Base-by-base conservation (phyloP, 1,140 invertebrate genomes). In the Limonius californicus region DNA sequence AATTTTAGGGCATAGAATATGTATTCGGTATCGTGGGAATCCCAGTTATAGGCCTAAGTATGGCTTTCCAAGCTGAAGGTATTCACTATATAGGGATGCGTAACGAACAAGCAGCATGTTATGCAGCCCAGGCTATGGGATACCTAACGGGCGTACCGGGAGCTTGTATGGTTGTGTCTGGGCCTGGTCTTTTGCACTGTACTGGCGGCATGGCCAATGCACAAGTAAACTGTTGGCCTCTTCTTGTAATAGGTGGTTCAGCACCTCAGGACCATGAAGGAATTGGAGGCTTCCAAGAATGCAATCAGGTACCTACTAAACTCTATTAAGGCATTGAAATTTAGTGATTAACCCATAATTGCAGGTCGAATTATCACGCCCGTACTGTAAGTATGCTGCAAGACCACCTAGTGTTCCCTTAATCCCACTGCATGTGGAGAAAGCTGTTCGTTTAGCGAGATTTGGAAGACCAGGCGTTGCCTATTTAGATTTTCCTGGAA, bases 21-120 rank as follows among this genome's bases (percentile, higher is more conserved):
- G 91, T 94, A 15, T 98, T 98, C 82, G 96, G 96, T 23, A 95
- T 98, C 72, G 91, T 97, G 68, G 96, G 96, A 45, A 90, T 96
- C 74, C 96, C 95, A 8, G 90, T 98, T 1, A 90, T 98, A 60
- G 95, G 98, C 74, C 82, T 97, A 21, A 89, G 92, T 15, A 79
- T 95, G 75, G 90, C 90, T 9, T 84, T 94, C 39, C 96, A 98
- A 82, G 83, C 84, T 42, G 88, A 79, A 32, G 95, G 95, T 8
- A 82, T 99, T 1, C 92, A 97, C 75, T 98, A 91, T 76, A 83
- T 98, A 67, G 95, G 92, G 16, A 97, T 98, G 89, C 80, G 95
- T 63, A 99, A 98, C 83, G 95, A 99, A 77, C 95, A 99, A 79
- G 90, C 95, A 0, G 95, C 95, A 2, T 92, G 90, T 65, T 98